Percentiles rank a stretch among this genome's conserved stretches.
phyloP scores from a whole-genome alignment of 2,797 vertebrate genomes.

The Furcifer pardalis region DNA sequence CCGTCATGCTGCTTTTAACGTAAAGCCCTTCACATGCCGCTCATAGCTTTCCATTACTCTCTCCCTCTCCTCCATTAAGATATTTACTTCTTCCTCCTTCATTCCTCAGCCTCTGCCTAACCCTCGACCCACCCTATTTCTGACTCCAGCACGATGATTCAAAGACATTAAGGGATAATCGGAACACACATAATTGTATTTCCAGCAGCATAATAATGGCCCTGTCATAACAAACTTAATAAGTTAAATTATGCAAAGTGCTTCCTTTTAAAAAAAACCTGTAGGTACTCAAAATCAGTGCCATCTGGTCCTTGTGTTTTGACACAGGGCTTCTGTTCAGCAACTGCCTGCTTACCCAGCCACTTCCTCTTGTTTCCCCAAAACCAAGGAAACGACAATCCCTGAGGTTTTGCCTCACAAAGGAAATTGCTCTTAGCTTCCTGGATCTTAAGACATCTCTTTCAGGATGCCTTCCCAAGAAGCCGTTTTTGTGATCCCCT shows the following conservation, averaged over 20 bases:
- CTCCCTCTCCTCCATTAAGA: background rate
- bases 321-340: background rate
- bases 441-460: background rate
- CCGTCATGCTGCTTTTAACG: background rate
- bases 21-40: background rate
- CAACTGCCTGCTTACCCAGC: conserved; percentile 7
- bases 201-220: no score
- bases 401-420: background rate
- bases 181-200: no score
- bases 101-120: background rate
- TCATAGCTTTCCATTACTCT: background rate
- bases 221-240: no score
- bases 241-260: background rate
- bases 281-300: background rate
- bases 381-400: conserved; percentile 4
- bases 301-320: background rate
- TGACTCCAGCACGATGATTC: no score
- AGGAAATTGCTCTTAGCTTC: background rate
- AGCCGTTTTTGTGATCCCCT: background rate
- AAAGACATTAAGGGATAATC: no score
- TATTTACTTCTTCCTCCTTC: background rate
- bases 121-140: no score
- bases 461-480: background rate
- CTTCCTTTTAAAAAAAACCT: background rate
- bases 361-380: no score